Evolutionary conservation across 2,113 vertebrate species (phyloP).

Genomic region (Alosa alosa): DNA sequence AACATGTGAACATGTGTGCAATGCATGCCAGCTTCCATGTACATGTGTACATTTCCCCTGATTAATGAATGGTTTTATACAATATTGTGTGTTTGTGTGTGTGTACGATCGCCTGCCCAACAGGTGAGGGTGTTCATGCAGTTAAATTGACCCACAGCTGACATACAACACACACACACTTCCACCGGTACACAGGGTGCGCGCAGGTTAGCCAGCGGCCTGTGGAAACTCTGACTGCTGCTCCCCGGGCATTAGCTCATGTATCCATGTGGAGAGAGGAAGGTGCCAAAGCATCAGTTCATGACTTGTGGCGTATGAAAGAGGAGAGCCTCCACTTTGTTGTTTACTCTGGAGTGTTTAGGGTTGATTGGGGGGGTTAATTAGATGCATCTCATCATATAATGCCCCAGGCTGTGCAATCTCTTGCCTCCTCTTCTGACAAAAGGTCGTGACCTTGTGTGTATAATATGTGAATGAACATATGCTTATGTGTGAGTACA

Average conservation of each 20-base stretch:
- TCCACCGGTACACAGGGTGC: background rate
- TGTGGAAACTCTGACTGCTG: background rate
- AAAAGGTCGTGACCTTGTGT: too few relatives aligned
- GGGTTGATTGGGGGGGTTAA: background rate
- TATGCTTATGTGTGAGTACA: background rate
- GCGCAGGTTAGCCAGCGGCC: background rate
- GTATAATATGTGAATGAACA: background rate
- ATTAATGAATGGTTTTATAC: background rate
- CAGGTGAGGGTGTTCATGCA: constrained; percentile 4
- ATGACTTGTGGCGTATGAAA: background rate
- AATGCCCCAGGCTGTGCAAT: background rate
- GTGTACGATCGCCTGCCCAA: background rate
- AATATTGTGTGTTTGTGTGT: constrained; percentile 9
- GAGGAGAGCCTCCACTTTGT: background rate
- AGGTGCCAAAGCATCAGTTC: background rate
- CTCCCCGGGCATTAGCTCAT: background rate
- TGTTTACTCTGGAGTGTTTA: background rate
- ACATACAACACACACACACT: background rate
- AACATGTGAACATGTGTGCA: background rate
- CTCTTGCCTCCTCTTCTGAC: background rate
- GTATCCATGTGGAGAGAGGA: background rate
- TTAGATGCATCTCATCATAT: background rate
- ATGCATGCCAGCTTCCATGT: background rate
- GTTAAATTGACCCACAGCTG: background rate
- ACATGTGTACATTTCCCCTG: background rate